Conservation (phyloP, 1,140 invertebrate species). For the Yoshiicerus persimilis region DNA sequence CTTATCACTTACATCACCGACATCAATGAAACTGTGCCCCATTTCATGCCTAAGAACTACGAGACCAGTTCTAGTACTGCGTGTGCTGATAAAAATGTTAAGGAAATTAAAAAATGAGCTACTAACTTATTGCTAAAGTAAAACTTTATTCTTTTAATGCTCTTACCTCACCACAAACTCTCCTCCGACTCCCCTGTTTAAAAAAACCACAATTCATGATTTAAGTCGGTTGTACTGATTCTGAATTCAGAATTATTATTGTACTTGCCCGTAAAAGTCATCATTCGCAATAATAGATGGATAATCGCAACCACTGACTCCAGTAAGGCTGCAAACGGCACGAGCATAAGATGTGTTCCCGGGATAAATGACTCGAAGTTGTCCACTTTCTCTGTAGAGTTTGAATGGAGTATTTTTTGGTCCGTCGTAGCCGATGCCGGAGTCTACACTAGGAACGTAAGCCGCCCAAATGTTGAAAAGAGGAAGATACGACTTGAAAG, state of each 20-base stretch:
- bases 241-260: neutral
- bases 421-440: conserved; percentile 40
- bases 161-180: conserved; percentile 40
- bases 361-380: conserved; percentile 35
- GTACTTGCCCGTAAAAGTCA: conserved; percentile 13
- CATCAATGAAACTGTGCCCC: conserved; percentile 40
- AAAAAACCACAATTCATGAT: no score
- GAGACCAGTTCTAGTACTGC: neutral
- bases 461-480: conserved; percentile 45
- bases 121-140: no score
- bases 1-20: conserved; percentile 26
- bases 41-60: conserved; percentile 32
- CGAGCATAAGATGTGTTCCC: conserved; percentile 35
- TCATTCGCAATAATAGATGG: conserved; percentile 40
- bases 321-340: conserved; percentile 16
- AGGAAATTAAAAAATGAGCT: neutral
- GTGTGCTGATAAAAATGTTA: conserved; percentile 26
- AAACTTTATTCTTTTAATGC: no score
- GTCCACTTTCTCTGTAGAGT: conserved; percentile 35
- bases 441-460: neutral
- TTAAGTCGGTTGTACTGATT: neutral
- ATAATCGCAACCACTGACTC: conserved; percentile 15
- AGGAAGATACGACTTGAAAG: conserved; percentile 34
- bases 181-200: conserved; percentile 37
- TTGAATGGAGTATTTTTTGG: conserved; percentile 41